A percentile compares a stretch with the other conserved stretches of the same genome.
These are phyloP conservation scores for Chrysocyon brachyurus DNA, from an alignment of 2,797 vertebrate species.

Conservation along the genomic window DNA sequence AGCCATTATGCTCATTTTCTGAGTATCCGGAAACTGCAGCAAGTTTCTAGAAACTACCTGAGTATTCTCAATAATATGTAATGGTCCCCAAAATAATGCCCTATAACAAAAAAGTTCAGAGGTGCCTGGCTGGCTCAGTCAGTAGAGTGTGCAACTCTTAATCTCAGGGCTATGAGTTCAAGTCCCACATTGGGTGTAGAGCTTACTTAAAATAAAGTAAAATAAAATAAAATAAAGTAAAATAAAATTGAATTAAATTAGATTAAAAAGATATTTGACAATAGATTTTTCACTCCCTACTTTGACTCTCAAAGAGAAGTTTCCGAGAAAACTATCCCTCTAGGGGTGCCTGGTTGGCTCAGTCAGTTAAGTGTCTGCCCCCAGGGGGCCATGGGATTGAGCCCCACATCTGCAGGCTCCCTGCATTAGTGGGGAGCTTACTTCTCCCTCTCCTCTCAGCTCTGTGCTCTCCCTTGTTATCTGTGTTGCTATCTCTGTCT, in stretches of 20 bases:
- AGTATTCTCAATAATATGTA: neutral
- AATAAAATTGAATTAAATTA: too few species aligned
- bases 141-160: neutral
- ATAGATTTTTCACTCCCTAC: neutral
- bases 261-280: neutral
- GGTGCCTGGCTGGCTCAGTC: neutral
- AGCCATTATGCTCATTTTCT: neutral
- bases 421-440: too few species aligned
- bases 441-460: too few species aligned
- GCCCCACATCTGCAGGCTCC: too few species aligned
- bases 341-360: too few species aligned
- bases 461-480: too few species aligned
- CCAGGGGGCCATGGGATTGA: too few species aligned
- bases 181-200: neutral
- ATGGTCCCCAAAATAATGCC: neutral
- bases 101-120: neutral
- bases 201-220: neutral
- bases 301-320: neutral
- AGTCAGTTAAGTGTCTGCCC: too few species aligned
- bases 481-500: too few species aligned
- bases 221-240: neutral
- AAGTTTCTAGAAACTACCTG: slow-evolving; percentile 37
- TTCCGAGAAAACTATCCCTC: too few species aligned
- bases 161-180: neutral
- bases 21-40: neutral